A percentile compares a stretch with the other conserved stretches of the same genome.
These are phyloP conservation scores for Cavia porcellus DNA, from an alignment of 2,113 vertebrate species.

Conservation along the genomic window DNA sequence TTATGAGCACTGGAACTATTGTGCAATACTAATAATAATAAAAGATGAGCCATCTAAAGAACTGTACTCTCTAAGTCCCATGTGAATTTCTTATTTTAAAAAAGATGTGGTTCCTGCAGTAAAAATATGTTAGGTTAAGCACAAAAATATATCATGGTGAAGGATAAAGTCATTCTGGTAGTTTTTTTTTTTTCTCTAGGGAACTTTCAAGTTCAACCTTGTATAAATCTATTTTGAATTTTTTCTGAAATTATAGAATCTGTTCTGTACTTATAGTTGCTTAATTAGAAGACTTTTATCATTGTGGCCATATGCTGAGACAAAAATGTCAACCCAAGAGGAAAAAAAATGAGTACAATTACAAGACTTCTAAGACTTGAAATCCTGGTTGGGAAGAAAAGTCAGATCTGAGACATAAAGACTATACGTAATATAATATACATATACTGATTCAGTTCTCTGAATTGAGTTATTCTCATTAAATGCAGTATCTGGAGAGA, in stretches of 20 bases:
- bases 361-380: background rate
- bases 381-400: conserved; percentile 5
- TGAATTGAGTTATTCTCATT: conserved; percentile 41
- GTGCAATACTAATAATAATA: conserved; percentile 74
- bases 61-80: conserved; percentile 42
- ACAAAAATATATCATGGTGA: conserved; percentile 65
- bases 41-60: conserved; percentile 70
- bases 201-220: conserved; percentile 56
- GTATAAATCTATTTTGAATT: conserved; percentile 57
- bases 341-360: conserved; percentile 37
- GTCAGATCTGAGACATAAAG: conserved; percentile 18
- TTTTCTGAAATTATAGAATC: conserved; percentile 34
- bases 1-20: conserved; percentile 67
- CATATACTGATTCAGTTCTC: background rate
- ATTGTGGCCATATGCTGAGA: background rate
- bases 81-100: conserved; percentile 74
- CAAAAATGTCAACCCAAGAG: conserved; percentile 43
- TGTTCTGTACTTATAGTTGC: conserved; percentile 13
- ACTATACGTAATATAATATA: background rate
- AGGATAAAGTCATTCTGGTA: conserved; percentile 50
- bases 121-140: conserved; percentile 51
- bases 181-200: background rate
- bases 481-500: conserved; percentile 19
- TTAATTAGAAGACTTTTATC: conserved; percentile 57
- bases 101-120: conserved; percentile 47